Evolutionary conservation across 2,113 vertebrate species (phyloP).

Genomic region (Zootoca vivipara): DNA sequence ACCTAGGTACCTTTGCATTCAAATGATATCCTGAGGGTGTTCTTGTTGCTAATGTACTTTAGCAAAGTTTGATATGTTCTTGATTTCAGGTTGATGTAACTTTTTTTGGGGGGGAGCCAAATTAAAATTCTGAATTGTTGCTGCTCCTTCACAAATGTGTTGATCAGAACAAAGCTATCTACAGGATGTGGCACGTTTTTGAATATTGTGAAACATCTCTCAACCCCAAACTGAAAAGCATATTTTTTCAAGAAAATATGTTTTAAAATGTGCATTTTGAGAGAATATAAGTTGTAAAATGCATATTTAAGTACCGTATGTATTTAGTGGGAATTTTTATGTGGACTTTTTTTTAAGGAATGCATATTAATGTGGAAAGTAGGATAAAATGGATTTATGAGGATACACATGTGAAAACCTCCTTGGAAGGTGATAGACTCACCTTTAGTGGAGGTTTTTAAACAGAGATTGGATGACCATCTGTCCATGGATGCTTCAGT

Average conservation of each 20-base stretch:
- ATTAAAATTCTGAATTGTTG: neutral
- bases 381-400: neutral
- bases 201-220: neutral
- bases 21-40: constrained; percentile 56
- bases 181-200: neutral
- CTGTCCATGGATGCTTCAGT: too few species aligned
- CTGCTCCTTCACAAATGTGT: neutral
- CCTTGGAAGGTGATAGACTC: too few species aligned
- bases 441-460: too few species aligned
- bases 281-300: neutral
- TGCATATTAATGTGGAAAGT: neutral
- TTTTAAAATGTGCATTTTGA: neutral
- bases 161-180: too few species aligned
- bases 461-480: too few species aligned
- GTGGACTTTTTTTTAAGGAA: neutral
- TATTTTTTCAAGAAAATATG: too few species aligned
- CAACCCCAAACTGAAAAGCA: neutral
- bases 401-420: neutral
- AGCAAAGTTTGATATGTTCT: constrained; percentile 40
- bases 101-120: neutral
- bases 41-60: constrained; percentile 29
- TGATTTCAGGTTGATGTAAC: neutral
- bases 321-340: neutral
- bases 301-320: neutral
- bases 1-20: constrained; percentile 62